Base-by-base conservation (phyloP, 1,140 invertebrate genomes). In the Halictus rubicundus region DNA sequence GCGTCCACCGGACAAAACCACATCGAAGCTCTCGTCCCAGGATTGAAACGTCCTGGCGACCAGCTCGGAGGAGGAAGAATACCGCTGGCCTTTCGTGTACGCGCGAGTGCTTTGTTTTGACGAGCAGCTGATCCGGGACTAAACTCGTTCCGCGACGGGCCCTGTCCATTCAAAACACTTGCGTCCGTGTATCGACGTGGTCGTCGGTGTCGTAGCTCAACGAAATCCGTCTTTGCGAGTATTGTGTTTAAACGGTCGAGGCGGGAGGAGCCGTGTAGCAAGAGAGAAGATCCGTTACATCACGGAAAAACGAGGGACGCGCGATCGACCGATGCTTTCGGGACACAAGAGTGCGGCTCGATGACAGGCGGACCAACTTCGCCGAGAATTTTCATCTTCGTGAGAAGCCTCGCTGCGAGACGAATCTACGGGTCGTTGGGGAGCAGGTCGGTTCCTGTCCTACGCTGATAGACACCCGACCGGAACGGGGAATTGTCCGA, bases 101-200 rank as follows among this genome's bases (percentile, higher is more conserved):
- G 78, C 81, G 88, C 82, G 72, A 88, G 84, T 89, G 88, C 90
- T 91, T 92, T 91, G 90, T 92, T 92, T 92, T 91, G 90, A 83
- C 81, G 84, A 92, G 89, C 90, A 92, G 91, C 90, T 92, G 90
- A 92, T 91, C 83, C 83, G 61, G 49, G 68, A 60, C 54, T 83
- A 54, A 16, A 74, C 75, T 64, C 73, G 57, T 73, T 76, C 49
- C 37, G 60, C 78, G 79, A 52, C 68, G 79, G 49, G 49, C n/a
- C 21, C 64, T 60, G 68, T 61, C 71, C 76, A 73, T 32, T 32
- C 32, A 1, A 32, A 32, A 32, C 32, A 32, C 32, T 32, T 32
- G 32, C 32, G 32, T 32, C 32, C 5, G 32, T 32, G 32, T 32
- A 32, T 74, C 68, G 83, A 14, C 57, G 70, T 16, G 0, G 46